A percentile compares a stretch with the other conserved stretches of the same genome.
Conservation (phyloP, 1,140 invertebrate genomes). For the Neodiprion lecontei region DNA sequence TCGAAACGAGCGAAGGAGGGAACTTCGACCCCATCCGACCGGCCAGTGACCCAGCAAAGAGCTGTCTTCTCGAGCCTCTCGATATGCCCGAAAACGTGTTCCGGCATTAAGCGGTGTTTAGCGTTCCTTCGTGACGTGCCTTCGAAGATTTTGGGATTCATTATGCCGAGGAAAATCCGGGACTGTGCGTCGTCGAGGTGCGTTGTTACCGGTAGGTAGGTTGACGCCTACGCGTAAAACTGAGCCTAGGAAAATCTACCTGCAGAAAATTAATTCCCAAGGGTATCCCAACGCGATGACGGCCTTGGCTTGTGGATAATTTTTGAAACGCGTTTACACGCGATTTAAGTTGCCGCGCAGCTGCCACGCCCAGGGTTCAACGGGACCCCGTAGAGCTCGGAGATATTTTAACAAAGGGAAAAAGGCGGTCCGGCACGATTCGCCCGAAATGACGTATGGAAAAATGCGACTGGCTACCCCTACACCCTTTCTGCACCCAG, state of each 20-base stretch:
- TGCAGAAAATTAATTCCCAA: conserved; percentile 36
- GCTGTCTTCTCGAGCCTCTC: background rate
- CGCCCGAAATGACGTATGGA: background rate
- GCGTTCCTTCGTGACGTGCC: background rate
- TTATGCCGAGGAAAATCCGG: background rate
- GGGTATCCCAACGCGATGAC: background rate
- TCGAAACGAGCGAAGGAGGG: background rate
- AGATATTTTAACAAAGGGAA: background rate
- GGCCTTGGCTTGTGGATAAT: no score
- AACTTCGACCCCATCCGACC: background rate
- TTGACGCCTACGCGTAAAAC: no score
- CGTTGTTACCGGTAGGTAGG: no score
- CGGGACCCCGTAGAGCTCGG: background rate
- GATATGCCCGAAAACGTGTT: conserved; percentile 1
- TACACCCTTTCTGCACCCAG: no score
- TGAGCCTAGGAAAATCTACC: background rate
- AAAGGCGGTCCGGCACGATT: background rate
- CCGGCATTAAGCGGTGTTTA: background rate
- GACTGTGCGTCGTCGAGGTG: background rate
- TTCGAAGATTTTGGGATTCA: background rate
- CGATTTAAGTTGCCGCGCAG: no score
- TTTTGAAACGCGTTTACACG: no score
- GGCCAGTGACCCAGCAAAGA: background rate
- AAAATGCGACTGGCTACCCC: conserved; percentile 9
- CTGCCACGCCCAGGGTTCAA: conserved; percentile 13